These are phyloP conservation scores for Zonitis immaculata DNA, from an alignment of 2,888 invertebrate genomes.

Conservation along the genomic window DNA sequence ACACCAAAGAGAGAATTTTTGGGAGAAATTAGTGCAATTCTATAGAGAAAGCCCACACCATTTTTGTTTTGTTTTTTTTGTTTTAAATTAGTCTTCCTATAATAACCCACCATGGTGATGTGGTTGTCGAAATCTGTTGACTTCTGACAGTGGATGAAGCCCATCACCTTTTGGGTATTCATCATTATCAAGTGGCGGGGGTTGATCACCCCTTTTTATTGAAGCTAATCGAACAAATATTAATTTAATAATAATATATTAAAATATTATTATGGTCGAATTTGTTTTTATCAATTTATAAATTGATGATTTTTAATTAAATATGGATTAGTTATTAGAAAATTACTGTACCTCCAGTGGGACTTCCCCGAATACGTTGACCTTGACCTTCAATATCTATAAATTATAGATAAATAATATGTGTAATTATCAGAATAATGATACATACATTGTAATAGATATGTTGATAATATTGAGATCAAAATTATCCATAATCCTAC, in stretches of 20 bases:
- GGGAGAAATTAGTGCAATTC: no score
- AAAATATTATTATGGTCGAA: neutral
- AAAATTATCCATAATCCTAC: conserved; percentile 11
- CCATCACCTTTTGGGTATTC: conserved; percentile 32
- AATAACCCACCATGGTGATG: conserved; percentile 31
- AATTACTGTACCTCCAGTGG: conserved; percentile 36
- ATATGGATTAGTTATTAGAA: conserved; percentile 3
- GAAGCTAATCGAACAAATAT: conserved; percentile 29
- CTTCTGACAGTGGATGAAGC: conserved; percentile 41
- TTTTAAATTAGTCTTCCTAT: neutral
- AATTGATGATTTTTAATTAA: neutral
- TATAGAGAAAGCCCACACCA: no score
- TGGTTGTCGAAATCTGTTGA: conserved; percentile 32
- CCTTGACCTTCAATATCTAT: neutral
- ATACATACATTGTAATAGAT: conserved; percentile 1
- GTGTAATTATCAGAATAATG: neutral
- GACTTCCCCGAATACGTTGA: conserved; percentile 34
- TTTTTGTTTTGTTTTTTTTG: conserved; percentile 5
- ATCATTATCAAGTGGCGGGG: conserved; percentile 39
- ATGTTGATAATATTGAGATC: conserved; percentile 4
- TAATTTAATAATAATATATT: neutral
- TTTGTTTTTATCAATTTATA: neutral
- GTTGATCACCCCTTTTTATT: conserved; percentile 43
- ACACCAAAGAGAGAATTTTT: no score
- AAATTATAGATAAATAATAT: neutral